Evolutionary conservation across 2,113 vertebrate genomes (phyloP).

Genomic region (Hippocampus abdominalis): DNA sequence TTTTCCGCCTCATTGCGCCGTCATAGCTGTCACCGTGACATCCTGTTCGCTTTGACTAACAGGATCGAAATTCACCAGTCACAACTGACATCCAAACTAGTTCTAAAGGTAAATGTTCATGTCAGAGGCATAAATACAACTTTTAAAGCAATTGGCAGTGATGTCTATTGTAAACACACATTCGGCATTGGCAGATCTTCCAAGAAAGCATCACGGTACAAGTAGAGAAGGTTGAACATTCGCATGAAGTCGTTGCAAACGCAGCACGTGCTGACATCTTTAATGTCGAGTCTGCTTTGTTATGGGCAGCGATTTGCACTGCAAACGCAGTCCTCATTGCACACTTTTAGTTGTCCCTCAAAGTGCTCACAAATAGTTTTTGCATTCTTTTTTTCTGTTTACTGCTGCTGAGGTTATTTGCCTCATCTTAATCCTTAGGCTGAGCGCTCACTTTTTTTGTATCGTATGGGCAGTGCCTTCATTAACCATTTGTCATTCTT

Average conservation of each 20-base stretch:
- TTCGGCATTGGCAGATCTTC: not conserved
- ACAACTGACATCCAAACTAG: slow-evolving; percentile 6
- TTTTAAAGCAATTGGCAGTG: too few relatives aligned
- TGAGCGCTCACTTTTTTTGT: not conserved
- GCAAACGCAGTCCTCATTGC: not conserved
- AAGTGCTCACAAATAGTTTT: not conserved
- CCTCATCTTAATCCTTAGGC: not conserved
- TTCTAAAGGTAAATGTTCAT: not conserved
- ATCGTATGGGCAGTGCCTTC: too few relatives aligned
- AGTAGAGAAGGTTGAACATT: not conserved
- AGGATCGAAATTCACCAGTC: slow-evolving; percentile 5
- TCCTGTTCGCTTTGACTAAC: not conserved
- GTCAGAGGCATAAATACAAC: too few relatives aligned
- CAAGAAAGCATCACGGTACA: not conserved
- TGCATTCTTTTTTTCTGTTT: not conserved
- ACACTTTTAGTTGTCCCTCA: not conserved
- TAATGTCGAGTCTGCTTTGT: not conserved
- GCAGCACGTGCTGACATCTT: not conserved
- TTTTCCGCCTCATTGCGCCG: slow-evolving; percentile 4
- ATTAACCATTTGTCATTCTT: not conserved
- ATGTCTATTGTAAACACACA: too few relatives aligned
- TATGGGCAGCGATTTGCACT: not conserved
- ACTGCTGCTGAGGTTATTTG: not conserved
- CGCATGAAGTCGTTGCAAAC: not conserved
- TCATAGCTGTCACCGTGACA: not conserved